phyloP scores from a whole-genome alignment of 2,113 vertebrate species.

The Symphodus melops region DNA sequence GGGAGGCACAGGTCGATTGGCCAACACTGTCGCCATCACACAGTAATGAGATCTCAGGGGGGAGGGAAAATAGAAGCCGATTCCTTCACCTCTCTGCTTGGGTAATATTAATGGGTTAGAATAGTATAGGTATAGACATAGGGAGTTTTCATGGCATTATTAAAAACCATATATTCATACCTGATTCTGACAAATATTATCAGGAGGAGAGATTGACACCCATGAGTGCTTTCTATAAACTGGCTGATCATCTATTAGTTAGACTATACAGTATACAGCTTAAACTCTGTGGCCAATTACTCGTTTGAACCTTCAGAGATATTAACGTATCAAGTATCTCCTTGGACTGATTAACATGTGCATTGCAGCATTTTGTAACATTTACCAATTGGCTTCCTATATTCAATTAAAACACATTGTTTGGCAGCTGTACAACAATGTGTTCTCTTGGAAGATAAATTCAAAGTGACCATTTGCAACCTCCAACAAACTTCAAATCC shows the following conservation, averaged over 20 bases:
- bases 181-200: constrained; percentile 34
- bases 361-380: too few species aligned
- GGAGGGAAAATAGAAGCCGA: constrained; percentile 32
- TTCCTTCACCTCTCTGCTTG: constrained; percentile 51
- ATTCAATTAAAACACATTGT: too few species aligned
- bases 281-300: not conserved
- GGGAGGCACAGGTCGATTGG: constrained; percentile 72
- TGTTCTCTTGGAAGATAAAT: too few species aligned
- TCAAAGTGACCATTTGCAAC: too few species aligned
- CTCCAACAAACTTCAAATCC: too few species aligned
- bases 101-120: constrained; percentile 70
- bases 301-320: too few species aligned
- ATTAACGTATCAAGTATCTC: too few species aligned
- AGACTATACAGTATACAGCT: not conserved
- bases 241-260: constrained; percentile 13
- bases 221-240: not conserved
- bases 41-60: constrained; percentile 77
- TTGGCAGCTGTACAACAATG: too few species aligned
- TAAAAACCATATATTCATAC: constrained; percentile 33
- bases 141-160: constrained; percentile 64
- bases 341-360: too few species aligned
- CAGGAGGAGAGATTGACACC: not conserved
- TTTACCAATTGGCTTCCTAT: too few species aligned
- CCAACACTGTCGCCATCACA: constrained; percentile 69
- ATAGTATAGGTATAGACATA: constrained; percentile 38